Evolutionary conservation across 2,888 invertebrate genomes (phyloP).

Genomic region (Lamproptera curius): DNA sequence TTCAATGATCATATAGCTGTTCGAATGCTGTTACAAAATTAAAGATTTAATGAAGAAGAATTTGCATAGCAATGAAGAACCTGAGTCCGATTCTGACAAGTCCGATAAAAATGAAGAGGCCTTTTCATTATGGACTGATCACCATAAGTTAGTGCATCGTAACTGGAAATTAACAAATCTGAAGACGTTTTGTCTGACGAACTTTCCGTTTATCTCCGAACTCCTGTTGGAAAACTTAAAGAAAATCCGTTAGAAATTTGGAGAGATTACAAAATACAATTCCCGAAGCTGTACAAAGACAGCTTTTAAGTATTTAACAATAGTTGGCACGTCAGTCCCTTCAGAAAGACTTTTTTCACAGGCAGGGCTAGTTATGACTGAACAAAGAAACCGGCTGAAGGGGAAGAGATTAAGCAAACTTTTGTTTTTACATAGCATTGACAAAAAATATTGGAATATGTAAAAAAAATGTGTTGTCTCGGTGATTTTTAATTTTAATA

Average conservation of each 20-base stretch:
- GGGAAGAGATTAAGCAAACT: constrained; percentile 23
- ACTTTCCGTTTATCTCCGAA: constrained; percentile 27
- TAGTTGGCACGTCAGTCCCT: constrained; percentile 26
- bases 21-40: not conserved
- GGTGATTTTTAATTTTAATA: not conserved
- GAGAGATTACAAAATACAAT: constrained; percentile 22
- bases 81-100: not conserved
- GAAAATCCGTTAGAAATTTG: constrained; percentile 30
- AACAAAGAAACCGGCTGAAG: constrained; percentile 25
- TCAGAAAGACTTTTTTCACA: constrained; percentile 25
- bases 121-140: constrained; percentile 29
- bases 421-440: constrained; percentile 11
- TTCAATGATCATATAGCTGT: constrained; percentile 10
- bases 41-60: constrained; percentile 1
- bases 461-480: no score
- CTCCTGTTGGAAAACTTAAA: constrained; percentile 28
- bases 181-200: not conserved
- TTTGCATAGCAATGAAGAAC: not conserved
- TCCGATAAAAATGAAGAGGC: constrained; percentile 9
- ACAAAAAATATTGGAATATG: constrained; percentile 15
- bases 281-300: constrained; percentile 26
- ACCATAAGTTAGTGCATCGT: constrained; percentile 25
- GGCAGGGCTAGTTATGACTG: constrained; percentile 21
- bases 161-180: constrained; percentile 25
- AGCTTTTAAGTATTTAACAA: constrained; percentile 27